Evolutionary conservation across 2,113 vertebrate species (phyloP).

Genomic region (Atrichornis clamosus): DNA sequence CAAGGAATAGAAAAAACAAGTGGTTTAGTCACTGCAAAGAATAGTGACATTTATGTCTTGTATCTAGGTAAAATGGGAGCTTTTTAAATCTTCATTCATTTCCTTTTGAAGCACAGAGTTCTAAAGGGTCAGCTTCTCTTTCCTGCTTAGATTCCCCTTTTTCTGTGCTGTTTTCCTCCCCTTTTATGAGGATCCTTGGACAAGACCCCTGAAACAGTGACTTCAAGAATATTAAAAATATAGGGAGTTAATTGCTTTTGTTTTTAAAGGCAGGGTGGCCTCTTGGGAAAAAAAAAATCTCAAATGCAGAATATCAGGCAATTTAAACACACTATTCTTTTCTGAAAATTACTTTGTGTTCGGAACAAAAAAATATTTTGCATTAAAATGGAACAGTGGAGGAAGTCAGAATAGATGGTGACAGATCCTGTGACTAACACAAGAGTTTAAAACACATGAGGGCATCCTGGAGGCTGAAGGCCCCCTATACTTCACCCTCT

Average conservation of each 20-base stretch:
- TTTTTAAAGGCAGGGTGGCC: neutral
- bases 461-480: neutral
- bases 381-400: neutral
- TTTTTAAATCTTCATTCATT: neutral
- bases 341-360: neutral
- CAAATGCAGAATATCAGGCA: neutral
- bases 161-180: neutral
- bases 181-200: neutral
- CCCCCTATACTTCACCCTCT: neutral
- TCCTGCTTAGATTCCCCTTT: neutral
- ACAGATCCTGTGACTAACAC: neutral
- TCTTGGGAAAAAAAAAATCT: neutral
- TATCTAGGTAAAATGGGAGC: neutral
- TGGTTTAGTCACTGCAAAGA: neutral
- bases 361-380: neutral
- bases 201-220: neutral
- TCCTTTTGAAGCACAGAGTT: neutral
- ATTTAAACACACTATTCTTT: neutral
- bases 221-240: neutral
- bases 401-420: neutral
- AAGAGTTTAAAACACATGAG: neutral
- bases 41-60: neutral
- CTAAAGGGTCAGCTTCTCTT: neutral
- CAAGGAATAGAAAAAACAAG: neutral
- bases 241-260: neutral